phyloP scores from a whole-genome alignment of 2,888 invertebrate species.

The Candidula unifasciata region DNA sequence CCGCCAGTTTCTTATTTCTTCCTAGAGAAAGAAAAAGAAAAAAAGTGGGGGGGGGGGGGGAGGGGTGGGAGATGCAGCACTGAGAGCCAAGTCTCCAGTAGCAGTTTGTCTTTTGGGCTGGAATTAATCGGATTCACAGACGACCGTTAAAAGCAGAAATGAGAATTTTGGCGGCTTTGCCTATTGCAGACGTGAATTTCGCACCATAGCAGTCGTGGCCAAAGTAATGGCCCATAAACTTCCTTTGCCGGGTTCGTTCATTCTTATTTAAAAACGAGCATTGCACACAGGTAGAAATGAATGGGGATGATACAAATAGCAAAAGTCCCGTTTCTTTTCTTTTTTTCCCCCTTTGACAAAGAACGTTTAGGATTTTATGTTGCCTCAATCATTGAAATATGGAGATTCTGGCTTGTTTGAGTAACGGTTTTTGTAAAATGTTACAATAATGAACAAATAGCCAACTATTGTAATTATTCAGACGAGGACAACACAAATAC shows the following conservation, averaged over 20 bases:
- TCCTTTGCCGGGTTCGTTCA: neutral
- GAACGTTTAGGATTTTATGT: neutral
- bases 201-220: slow-evolving; percentile 24
- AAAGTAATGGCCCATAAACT: slow-evolving; percentile 39
- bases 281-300: slow-evolving; percentile 6
- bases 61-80: neutral
- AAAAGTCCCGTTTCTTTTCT: neutral
- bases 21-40: too few species aligned
- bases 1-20: slow-evolving; percentile 1
- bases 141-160: slow-evolving; percentile 39
- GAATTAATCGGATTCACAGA: slow-evolving; percentile 37
- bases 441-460: too few species aligned
- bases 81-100: neutral
- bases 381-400: slow-evolving; percentile 3
- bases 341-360: neutral
- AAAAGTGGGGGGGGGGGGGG: too few species aligned
- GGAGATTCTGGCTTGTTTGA: neutral
- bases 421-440: neutral
- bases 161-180: slow-evolving; percentile 36
- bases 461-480: too few species aligned
- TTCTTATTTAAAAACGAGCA: slow-evolving; percentile 5
- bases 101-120: slow-evolving; percentile 14
- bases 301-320: neutral
- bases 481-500: too few species aligned
- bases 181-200: slow-evolving; percentile 16